A percentile compares a stretch with the other conserved stretches of the same genome.
Conservation (phyloP, 1,140 invertebrate species). For the Tenebrio molitor region DNA sequence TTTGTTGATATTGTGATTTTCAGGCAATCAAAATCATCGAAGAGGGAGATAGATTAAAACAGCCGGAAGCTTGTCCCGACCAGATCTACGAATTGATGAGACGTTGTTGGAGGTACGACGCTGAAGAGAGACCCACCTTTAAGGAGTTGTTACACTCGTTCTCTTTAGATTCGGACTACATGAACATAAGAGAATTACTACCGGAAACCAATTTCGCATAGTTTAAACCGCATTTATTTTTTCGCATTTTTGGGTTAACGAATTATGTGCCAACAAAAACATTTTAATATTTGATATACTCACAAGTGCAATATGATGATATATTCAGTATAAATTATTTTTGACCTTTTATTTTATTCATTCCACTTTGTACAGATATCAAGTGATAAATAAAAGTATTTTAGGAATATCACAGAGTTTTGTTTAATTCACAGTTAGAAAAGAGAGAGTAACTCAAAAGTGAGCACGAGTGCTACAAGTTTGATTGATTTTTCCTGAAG, state of each 20-base stretch:
- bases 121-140: conserved; percentile 86
- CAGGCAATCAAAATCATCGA: conserved; percentile 88
- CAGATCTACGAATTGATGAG: conserved; percentile 90
- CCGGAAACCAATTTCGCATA: conserved; percentile 51
- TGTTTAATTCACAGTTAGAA: conserved; percentile 14
- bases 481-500: conserved; percentile 43
- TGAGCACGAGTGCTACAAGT: background rate
- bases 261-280: conserved; percentile 39
- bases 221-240: conserved; percentile 12
- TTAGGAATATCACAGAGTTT: conserved; percentile 41
- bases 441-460: background rate
- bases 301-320: conserved; percentile 29
- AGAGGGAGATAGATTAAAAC: conserved; percentile 79
- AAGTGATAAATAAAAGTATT: conserved; percentile 42
- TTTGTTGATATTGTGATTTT: conserved; percentile 58
- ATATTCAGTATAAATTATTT: conserved; percentile 42
- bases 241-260: background rate
- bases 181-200: conserved; percentile 69
- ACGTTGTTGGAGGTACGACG: conserved; percentile 90
- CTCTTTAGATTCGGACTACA: conserved; percentile 79
- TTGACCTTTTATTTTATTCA: conserved; percentile 40
- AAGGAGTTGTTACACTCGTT: conserved; percentile 83
- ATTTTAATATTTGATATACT: conserved; percentile 34
- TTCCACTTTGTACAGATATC: conserved; percentile 40
- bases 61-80: conserved; percentile 86